A percentile compares a stretch with the other conserved stretches of the same genome.
Conservation (phyloP, 2,797 vertebrate genomes). For the Alectoris magna region DNA sequence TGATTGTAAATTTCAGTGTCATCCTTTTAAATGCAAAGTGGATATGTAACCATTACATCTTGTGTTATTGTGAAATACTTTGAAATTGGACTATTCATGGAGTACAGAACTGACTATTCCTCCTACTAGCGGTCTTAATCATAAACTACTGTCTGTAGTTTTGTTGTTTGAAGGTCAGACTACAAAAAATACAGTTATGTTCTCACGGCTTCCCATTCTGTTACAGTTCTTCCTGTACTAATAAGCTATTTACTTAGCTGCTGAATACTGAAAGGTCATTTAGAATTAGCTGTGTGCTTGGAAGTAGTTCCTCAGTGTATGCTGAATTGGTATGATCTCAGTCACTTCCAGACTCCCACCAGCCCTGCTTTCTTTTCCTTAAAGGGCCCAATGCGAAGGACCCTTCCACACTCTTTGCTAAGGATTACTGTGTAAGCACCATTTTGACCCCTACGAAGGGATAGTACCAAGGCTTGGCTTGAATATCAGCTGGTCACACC, state of each 20-base stretch:
- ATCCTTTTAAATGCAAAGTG: background rate
- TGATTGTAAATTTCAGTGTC: background rate
- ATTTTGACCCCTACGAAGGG: background rate
- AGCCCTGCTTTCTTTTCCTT: background rate
- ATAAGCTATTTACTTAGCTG: background rate
- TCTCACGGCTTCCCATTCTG: background rate
- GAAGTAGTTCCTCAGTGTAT: background rate
- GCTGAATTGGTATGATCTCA: background rate
- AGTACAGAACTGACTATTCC: background rate
- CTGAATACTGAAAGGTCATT: background rate
- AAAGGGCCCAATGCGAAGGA: background rate
- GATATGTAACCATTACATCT: background rate
- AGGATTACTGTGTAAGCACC: background rate
- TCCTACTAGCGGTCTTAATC: background rate
- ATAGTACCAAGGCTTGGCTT: background rate
- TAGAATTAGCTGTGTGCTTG: background rate
- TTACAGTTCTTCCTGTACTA: background rate
- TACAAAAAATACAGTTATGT: background rate
- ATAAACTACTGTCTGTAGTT: background rate
- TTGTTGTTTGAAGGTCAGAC: background rate
- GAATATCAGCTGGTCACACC: background rate
- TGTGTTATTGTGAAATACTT: background rate
- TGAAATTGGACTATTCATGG: background rate
- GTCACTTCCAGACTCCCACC: background rate
- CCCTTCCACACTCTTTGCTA: fast-evolving